Conservation (phyloP, 2,113 vertebrate genomes). For the Galbula dea region DNA sequence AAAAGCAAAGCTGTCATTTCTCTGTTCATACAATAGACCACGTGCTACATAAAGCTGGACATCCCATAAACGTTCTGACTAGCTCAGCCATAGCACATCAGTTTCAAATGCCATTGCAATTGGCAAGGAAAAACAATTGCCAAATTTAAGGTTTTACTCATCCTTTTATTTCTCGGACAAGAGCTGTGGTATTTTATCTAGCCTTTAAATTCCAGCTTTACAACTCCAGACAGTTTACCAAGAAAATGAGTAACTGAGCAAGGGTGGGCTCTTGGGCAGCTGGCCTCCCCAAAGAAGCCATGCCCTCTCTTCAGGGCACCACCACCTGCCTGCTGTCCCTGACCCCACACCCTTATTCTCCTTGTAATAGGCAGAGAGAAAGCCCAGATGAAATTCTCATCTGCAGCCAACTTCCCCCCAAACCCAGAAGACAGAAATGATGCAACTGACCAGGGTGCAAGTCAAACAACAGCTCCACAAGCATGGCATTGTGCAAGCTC, state of each 20-base stretch:
- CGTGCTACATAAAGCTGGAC: neutral
- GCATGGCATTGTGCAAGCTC: conserved; percentile 45
- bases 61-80: neutral
- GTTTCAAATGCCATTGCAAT: neutral
- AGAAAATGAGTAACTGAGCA: neutral
- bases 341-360: neutral
- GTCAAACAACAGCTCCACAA: conserved; percentile 30
- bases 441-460: neutral
- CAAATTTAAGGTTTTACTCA: neutral
- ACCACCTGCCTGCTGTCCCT: neutral
- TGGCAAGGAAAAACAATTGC: conserved; percentile 7
- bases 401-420: neutral
- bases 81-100: neutral
- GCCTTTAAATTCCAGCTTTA: neutral
- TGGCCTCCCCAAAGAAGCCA: neutral
- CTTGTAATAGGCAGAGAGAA: neutral
- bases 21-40: neutral
- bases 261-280: neutral
- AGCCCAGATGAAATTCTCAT: neutral
- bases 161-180: conserved; percentile 11
- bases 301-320: neutral
- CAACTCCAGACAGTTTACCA: neutral
- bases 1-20: neutral
- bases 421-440: neutral
- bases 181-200: neutral